Conservation (phyloP, 1,140 invertebrate species). For the Anoplophora glabripennis region DNA sequence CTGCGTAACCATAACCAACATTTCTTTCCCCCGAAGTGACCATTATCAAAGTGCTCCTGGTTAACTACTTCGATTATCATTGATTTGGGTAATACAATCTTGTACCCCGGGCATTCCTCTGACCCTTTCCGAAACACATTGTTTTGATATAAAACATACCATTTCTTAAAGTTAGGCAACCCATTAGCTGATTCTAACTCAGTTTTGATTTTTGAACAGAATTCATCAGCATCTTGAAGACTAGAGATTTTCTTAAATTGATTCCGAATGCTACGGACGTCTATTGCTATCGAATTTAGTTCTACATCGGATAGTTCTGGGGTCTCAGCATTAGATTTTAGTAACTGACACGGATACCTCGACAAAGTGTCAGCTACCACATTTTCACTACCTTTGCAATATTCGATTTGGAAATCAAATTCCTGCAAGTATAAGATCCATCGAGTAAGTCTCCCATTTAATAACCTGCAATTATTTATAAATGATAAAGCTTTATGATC, state of each 20-base stretch:
- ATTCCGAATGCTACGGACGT: background rate
- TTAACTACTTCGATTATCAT: background rate
- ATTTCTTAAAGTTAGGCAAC: background rate
- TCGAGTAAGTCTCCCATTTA: background rate
- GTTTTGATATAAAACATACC: background rate
- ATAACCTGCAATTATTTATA: background rate
- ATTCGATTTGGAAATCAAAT: background rate
- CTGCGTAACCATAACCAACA: background rate
- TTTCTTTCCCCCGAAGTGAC: background rate
- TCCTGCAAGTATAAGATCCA: background rate
- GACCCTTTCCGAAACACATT: slow-evolving; percentile 1
- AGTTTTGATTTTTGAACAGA: background rate
- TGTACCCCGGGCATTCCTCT: background rate
- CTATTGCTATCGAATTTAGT: background rate
- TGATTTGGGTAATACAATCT: background rate
- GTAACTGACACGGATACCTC: background rate
- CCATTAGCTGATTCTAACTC: background rate
- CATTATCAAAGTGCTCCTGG: slow-evolving; percentile 4
- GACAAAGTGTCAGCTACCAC: slow-evolving; percentile 12
- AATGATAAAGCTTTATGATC: slow-evolving; percentile 10
- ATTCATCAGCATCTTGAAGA: background rate
- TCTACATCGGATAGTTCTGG: background rate
- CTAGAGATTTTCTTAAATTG: background rate
- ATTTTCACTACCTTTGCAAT: background rate
- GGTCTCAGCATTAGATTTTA: too few species aligned